Percentiles rank a stretch among this genome's conserved stretches.
Conservation (phyloP, 2,113 vertebrate species). For the Macaca nemestrina region DNA sequence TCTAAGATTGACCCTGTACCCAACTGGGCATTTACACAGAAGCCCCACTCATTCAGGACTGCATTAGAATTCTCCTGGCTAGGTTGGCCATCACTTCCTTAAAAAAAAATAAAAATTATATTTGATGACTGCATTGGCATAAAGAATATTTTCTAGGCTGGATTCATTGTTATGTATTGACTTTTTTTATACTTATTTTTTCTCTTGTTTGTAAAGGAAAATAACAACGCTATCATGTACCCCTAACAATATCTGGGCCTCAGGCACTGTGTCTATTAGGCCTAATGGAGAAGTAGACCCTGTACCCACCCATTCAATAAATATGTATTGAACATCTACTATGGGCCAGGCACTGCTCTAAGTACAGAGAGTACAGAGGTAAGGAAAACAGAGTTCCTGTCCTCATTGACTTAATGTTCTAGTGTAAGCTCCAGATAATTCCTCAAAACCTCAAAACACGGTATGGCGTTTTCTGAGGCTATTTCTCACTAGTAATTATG, state of each 20-base stretch:
- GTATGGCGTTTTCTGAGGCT: not conserved
- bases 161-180: not conserved
- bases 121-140: not conserved
- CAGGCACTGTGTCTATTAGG: not conserved
- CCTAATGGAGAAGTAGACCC: not conserved
- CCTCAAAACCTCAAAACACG: not conserved
- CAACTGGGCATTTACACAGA: not conserved
- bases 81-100: not conserved
- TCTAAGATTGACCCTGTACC: not conserved
- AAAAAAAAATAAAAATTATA: not conserved
- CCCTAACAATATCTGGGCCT: not conserved
- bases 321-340: constrained; percentile 4
- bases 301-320: not conserved
- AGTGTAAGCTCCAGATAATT: not conserved
- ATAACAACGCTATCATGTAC: not conserved
- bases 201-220: not conserved
- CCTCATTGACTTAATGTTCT: not conserved
- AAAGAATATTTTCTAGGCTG: not conserved
- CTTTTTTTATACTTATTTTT: not conserved
- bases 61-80: not conserved
- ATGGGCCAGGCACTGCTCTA: not conserved
- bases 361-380: not conserved
- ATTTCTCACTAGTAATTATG: not conserved
- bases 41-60: not conserved
- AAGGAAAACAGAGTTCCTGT: not conserved